Conservation (phyloP, 2,113 vertebrate genomes). For the Arenaria interpres region DNA sequence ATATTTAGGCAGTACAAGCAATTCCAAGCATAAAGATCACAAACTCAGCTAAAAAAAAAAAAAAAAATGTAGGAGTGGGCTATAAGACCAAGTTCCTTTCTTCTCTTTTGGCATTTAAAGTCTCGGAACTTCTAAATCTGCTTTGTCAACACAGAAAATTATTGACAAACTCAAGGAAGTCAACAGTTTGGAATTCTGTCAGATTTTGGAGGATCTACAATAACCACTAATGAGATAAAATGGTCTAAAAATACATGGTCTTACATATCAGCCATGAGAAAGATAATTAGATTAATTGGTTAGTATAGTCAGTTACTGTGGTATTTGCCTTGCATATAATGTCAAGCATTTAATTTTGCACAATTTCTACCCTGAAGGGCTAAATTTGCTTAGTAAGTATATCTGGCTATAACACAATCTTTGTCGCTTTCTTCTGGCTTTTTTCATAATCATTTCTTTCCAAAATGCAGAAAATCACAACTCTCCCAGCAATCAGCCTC, state of each 20-base stretch:
- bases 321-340: neutral
- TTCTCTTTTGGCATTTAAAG: neutral
- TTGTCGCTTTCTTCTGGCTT: neutral
- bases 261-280: neutral
- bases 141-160: neutral
- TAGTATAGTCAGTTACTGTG: neutral
- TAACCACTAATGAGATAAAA: constrained; percentile 1
- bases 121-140: neutral
- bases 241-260: neutral
- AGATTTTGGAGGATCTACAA: neutral
- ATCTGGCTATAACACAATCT: neutral
- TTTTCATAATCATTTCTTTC: neutral
- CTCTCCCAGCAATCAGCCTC: neutral
- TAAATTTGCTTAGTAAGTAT: neutral
- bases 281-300: neutral
- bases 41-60: neutral
- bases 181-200: neutral
- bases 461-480: neutral
- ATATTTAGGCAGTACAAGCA: neutral
- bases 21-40: neutral
- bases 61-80: neutral
- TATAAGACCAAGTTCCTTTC: neutral
- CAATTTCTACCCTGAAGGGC: neutral
- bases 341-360: neutral
- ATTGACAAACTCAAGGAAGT: neutral